phyloP scores from a whole-genome alignment of 2,113 vertebrate genomes.

The Halichoerus grypus region DNA sequence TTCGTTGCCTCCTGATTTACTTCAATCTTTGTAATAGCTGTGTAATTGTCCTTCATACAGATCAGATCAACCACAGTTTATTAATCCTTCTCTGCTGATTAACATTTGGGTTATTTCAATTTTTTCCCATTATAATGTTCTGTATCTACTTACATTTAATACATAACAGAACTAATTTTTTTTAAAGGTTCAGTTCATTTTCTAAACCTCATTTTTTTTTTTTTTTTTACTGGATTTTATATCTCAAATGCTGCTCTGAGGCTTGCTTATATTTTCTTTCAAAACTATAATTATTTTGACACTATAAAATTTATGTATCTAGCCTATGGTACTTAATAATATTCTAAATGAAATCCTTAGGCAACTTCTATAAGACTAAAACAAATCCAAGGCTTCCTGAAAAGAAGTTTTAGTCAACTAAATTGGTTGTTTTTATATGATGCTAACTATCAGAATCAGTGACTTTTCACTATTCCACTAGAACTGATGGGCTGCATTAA shows the following conservation, averaged over 20 bases:
- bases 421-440: constrained; percentile 28
- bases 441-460: background rate
- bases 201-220: background rate
- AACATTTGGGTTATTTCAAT: background rate
- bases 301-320: background rate
- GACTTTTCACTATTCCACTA: constrained; percentile 6
- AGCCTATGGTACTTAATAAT: background rate
- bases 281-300: constrained; percentile 42
- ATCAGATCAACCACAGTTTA: background rate
- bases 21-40: background rate
- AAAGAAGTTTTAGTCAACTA: background rate
- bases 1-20: background rate
- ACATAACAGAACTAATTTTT: background rate
- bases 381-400: constrained; percentile 18
- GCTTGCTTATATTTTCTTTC: constrained; percentile 46
- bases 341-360: constrained; percentile 38
- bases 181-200: constrained; percentile 30
- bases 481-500: background rate
- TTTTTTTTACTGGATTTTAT: background rate
- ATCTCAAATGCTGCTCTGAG: background rate
- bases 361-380: background rate
- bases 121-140: background rate
- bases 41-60: background rate
- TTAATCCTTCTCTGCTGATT: background rate
- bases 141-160: constrained; percentile 39